A percentile compares a stretch with the other conserved stretches of the same genome.
Conservation (phyloP, 2,888 invertebrate species). For the Lacanobia oleracea region DNA sequence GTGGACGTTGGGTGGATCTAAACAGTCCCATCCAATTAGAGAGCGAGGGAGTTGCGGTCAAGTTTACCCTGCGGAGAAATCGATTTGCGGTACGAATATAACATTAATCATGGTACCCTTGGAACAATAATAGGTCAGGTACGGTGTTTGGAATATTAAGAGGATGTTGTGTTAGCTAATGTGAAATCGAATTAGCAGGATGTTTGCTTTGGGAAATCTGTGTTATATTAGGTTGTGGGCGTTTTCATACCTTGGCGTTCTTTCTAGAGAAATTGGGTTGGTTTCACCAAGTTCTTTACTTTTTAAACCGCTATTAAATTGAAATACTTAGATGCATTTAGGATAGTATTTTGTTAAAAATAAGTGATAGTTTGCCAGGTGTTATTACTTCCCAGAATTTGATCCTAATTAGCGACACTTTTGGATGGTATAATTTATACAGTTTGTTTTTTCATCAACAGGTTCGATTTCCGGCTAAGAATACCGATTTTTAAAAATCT, state of each 20-base stretch:
- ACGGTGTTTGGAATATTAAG: slow-evolving; percentile 34
- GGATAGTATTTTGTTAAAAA: too few species aligned
- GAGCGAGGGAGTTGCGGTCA: slow-evolving; percentile 15
- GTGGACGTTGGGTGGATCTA: slow-evolving; percentile 36
- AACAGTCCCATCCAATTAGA: slow-evolving; percentile 55
- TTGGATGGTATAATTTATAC: too few species aligned
- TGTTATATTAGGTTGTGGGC: not conserved
- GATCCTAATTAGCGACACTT: too few species aligned
- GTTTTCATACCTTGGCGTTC: not conserved
- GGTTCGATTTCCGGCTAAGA: too few species aligned
- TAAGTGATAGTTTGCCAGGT: too few species aligned
- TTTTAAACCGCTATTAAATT: too few species aligned
- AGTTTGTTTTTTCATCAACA: too few species aligned
- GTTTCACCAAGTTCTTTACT: too few species aligned
- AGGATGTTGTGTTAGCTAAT: slow-evolving; percentile 4
- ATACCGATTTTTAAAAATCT: too few species aligned
- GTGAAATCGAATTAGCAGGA: not conserved
- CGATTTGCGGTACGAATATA: slow-evolving; percentile 26
- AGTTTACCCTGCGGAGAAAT: slow-evolving; percentile 29
- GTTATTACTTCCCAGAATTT: too few species aligned
- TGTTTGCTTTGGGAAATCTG: not conserved
- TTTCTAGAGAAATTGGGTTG: not conserved
- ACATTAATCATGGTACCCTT: slow-evolving; percentile 30
- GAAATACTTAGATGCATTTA: too few species aligned
- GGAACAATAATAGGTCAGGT: slow-evolving; percentile 16